A percentile compares a stretch with the other conserved stretches of the same genome.
Conservation (phyloP, 2,113 vertebrate genomes). For the Rhipidura dahli region DNA sequence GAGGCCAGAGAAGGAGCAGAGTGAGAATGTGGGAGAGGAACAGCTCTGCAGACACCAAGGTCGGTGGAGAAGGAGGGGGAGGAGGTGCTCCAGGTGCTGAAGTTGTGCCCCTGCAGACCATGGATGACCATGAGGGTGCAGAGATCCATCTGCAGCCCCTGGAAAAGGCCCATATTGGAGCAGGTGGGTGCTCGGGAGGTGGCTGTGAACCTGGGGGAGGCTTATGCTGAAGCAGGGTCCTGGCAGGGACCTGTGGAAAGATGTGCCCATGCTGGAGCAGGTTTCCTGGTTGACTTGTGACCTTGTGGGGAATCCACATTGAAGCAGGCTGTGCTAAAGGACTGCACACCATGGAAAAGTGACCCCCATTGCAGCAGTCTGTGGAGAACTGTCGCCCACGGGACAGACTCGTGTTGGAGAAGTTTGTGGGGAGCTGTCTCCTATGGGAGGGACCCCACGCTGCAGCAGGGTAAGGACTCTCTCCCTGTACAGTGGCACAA, state of each 20-base stretch:
- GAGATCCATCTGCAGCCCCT: neutral
- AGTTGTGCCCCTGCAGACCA: neutral
- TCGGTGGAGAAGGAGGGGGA: neutral
- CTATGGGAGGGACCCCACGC: rapidly evolving
- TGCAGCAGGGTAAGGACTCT: neutral
- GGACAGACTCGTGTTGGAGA: rapidly evolving
- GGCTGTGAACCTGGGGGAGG: neutral
- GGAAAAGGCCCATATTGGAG: neutral
- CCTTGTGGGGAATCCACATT: neutral
- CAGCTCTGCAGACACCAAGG: neutral
- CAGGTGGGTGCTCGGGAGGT: neutral
- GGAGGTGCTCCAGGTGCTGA: neutral
- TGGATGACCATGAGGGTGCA: neutral
- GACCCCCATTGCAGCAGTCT: neutral
- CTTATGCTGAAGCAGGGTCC: neutral
- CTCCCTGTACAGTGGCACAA: neutral
- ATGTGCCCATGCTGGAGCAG: neutral
- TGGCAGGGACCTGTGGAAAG: neutral
- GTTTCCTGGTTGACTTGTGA: neutral
- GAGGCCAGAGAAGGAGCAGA: neutral
- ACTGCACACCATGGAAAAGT: neutral
- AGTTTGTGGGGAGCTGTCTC: neutral
- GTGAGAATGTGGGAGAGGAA: neutral
- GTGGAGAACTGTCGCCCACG: neutral
- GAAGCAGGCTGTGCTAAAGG: neutral